Percentiles rank a stretch among this genome's conserved stretches.
Conservation (phyloP, 2,888 invertebrate genomes). For the Eristalis pertinax region DNA sequence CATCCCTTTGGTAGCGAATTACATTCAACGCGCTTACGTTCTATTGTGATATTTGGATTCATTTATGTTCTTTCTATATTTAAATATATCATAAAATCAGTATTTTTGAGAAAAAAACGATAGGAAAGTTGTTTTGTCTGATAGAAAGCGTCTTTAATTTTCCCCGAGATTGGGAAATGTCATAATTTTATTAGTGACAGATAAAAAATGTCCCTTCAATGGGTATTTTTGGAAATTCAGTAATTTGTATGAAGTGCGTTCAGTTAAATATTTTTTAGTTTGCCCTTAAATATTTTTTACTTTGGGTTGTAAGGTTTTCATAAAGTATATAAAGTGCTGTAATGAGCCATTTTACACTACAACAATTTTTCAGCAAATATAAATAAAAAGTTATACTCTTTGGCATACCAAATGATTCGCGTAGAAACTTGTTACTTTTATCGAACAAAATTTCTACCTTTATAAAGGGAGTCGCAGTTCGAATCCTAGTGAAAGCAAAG, state of each 20-base stretch:
- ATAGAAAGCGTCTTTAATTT: slow-evolving; percentile 40
- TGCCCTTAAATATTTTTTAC: neutral
- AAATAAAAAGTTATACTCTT: too few relatives aligned
- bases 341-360: too few relatives aligned
- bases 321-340: too few relatives aligned
- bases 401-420: too few relatives aligned
- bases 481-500: too few relatives aligned
- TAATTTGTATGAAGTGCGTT: neutral
- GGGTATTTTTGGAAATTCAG: neutral
- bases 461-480: too few relatives aligned
- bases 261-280: neutral
- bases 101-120: neutral
- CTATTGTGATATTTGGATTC: slow-evolving; percentile 85
- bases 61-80: slow-evolving; percentile 77
- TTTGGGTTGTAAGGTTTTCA: too few relatives aligned
- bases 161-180: neutral
- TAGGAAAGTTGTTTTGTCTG: slow-evolving; percentile 24
- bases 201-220: neutral
- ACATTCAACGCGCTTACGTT: slow-evolving; percentile 89
- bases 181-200: neutral
- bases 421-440: too few relatives aligned
- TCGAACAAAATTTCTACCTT: too few relatives aligned
- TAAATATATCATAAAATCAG: neutral
- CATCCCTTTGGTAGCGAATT: slow-evolving; percentile 84
- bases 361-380: too few relatives aligned